A percentile compares a stretch with the other conserved stretches of the same genome.
Evolutionary conservation across 2,888 invertebrate species (phyloP).

Genomic region (Laspeyria flexula): DNA sequence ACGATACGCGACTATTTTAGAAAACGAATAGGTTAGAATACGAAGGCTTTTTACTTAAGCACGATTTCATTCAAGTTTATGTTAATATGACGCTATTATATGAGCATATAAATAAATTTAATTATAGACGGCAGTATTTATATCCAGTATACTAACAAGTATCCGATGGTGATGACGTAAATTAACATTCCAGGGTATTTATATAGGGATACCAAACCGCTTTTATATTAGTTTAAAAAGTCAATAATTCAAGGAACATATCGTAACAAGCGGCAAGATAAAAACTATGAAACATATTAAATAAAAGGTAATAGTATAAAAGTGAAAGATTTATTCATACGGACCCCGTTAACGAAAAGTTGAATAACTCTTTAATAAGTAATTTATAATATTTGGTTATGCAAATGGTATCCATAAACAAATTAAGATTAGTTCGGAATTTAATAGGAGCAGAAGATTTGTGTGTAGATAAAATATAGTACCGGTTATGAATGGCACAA

Average conservation of each 20-base stretch:
- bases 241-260: too few relatives aligned
- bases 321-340: conserved; percentile 33
- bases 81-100: neutral
- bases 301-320: conserved; percentile 45
- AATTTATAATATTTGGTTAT: conserved; percentile 44
- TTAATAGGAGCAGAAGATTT: conserved; percentile 22
- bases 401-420: conserved; percentile 31
- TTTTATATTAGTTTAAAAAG: conserved; percentile 45
- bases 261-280: too few relatives aligned
- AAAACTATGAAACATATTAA: conserved; percentile 40
- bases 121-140: neutral
- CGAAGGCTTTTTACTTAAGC: conserved; percentile 3
- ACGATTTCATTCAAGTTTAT: neutral
- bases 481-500: conserved; percentile 24
- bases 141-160: neutral
- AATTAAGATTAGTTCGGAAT: conserved; percentile 38
- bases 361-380: conserved; percentile 39
- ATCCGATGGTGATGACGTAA: neutral
- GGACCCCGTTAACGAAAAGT: conserved; percentile 42
- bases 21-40: conserved; percentile 12
- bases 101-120: neutral
- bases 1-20: conserved; percentile 24
- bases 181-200: conserved; percentile 13
- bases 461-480: conserved; percentile 21
- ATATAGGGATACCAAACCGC: conserved; percentile 49